A percentile compares a stretch with the other conserved stretches of the same genome.
phyloP scores from a whole-genome alignment of 2,797 vertebrate genomes.

The Artibeus jamaicensis region DNA sequence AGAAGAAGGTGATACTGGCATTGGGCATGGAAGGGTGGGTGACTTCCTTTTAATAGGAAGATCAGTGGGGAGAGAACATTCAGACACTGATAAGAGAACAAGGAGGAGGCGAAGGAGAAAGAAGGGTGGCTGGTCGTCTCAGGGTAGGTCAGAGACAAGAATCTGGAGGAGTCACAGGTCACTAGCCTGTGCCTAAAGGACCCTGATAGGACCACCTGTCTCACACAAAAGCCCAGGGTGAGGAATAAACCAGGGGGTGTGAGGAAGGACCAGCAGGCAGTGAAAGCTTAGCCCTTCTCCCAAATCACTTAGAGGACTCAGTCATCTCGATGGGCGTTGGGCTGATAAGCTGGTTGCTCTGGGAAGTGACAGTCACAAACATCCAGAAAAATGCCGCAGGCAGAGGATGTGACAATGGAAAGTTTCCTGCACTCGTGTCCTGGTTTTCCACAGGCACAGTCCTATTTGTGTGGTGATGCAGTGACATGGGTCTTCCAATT shows the following conservation, averaged over 20 bases:
- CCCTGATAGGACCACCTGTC: neutral
- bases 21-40: neutral
- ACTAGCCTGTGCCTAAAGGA: neutral
- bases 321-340: fast-evolving
- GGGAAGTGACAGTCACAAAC: fast-evolving
- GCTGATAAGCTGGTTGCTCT: no score
- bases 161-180: neutral
- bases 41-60: neutral
- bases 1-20: neutral
- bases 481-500: fast-evolving
- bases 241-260: neutral
- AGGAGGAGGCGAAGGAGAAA: neutral
- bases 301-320: no score
- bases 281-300: neutral
- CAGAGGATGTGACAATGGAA: neutral
- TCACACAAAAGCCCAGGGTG: neutral
- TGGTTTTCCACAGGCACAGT: neutral
- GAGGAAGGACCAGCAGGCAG: neutral
- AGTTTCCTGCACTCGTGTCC: no score
- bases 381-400: neutral
- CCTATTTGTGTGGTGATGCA: neutral
- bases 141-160: neutral
- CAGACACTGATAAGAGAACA: neutral
- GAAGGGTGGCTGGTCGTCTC: no score
- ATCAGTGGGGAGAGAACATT: neutral